A percentile compares a stretch with the other conserved stretches of the same genome.
Conservation (phyloP, 92 coral and sea anemone species). For the Porites cylindrica region DNA sequence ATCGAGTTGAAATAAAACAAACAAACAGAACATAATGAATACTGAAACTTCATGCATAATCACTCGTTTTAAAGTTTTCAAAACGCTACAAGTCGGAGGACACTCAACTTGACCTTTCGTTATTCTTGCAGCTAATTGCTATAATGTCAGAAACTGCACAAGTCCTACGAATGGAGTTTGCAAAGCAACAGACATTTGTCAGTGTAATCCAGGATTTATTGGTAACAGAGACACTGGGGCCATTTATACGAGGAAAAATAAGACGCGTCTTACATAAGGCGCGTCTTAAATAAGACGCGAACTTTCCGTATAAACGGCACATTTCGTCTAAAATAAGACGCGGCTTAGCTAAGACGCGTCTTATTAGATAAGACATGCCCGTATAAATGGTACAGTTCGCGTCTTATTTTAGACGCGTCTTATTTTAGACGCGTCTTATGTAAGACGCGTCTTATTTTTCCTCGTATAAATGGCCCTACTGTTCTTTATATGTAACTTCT, state of each 20-base stretch:
- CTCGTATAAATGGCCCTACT: no score
- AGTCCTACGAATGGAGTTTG: constrained; percentile 58
- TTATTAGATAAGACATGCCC: no score
- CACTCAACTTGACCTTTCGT: neutral
- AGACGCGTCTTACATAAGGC: no score
- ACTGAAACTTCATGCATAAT: constrained; percentile 3
- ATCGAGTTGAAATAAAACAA: neutral
- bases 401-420: no score
- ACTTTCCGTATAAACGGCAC: no score
- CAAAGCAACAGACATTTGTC: constrained; percentile 61
- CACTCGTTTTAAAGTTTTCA: constrained; percentile 7
- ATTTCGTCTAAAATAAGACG: no score
- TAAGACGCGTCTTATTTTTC: no score
- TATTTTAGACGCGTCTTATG: no score
- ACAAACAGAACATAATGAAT: constrained; percentile 6
- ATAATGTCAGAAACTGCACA: constrained; percentile 65
- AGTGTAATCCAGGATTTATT: constrained; percentile 59
- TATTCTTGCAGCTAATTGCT: constrained; percentile 48
- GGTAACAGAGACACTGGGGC: constrained; percentile 44
- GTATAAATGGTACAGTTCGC: no score
- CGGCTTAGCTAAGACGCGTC: no score
- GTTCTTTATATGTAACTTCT: neutral
- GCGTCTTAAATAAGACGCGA: no score
- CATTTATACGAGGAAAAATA: no score
- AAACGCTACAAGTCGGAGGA: neutral